Evolutionary conservation across 1,140 invertebrate species (phyloP).

Genomic region (Mactra quadrangularis): DNA sequence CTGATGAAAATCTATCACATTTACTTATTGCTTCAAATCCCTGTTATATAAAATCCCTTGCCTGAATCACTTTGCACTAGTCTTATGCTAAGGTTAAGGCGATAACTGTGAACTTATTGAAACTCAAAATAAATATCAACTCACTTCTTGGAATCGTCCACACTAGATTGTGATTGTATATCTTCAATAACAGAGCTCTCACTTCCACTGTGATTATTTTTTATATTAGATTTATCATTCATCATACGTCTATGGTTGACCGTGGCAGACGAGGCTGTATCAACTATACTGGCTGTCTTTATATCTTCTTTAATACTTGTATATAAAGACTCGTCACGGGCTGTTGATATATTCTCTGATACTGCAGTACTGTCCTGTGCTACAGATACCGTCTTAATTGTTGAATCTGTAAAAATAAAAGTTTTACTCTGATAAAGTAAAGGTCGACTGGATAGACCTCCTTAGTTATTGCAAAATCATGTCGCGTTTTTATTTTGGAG

Average conservation of each 20-base stretch:
- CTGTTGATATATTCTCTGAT: slow-evolving; percentile 67
- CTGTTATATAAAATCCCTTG: too few species aligned
- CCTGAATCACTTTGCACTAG: too few species aligned
- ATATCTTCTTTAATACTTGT: slow-evolving; percentile 55
- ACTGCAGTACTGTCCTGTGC: slow-evolving; percentile 63
- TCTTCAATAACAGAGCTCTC: slow-evolving; percentile 79
- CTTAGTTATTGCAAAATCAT: neutral
- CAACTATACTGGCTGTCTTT: slow-evolving; percentile 59
- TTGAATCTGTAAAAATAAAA: slow-evolving; percentile 62
- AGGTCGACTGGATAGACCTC: too few species aligned
- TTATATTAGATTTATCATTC: slow-evolving; percentile 54
- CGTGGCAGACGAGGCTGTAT: slow-evolving; percentile 66
- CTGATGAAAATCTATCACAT: too few species aligned
- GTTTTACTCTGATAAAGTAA: too few species aligned
- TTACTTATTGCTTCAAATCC: too few species aligned
- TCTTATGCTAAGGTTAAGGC: too few species aligned
- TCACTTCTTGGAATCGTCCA: slow-evolving; percentile 57
- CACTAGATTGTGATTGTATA: slow-evolving; percentile 63
- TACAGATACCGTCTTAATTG: slow-evolving; percentile 36
- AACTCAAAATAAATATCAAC: neutral
- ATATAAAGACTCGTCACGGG: slow-evolving; percentile 66
- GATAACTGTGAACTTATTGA: too few species aligned
- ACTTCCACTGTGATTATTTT: slow-evolving; percentile 73
- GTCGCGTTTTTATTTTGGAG: neutral
- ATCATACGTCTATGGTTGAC: slow-evolving; percentile 49